Base-by-base conservation (phyloP, 2,888 invertebrate species). In the Pecten maximus region DNA sequence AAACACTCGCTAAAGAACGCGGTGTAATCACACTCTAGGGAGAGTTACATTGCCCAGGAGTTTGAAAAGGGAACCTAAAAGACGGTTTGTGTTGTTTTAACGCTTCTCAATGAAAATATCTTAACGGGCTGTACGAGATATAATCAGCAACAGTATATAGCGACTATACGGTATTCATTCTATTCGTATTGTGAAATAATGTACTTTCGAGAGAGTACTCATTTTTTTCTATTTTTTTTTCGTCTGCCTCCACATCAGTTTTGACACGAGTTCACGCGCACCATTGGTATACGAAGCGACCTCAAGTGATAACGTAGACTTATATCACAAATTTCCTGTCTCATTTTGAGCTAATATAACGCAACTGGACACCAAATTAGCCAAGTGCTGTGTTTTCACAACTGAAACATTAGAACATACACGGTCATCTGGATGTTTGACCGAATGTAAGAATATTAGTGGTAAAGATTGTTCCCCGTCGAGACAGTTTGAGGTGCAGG, bases 291-390 rank as follows among this genome's bases (percentile, higher is more conserved):
- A 74, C 74, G 74, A 15, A 23, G 74, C 74, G 74, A 74, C 74
- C 74, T 74, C 35, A 12, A 35, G 74, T 23, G 74, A 74, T 74
- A 74, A 74, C 35, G 23, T 2, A 74, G 23, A 60, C 60, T 74
- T 74, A 28, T 74, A 35, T 74, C 74, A 10, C 28, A 28, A 74
- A 74, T 6, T 74, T 74, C 35, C 15, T 74, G 74, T 74, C 74
- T 74, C 28, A 74, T 74, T 74, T 74, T 74, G 74, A 74, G 74
- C 74, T 74, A 74, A 74, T 74, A 74, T 74, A 35, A 23, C 35
- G 74, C 74, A 74, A 74, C 74, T 74, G 74, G 74, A 74, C 74
- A 74, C 74, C 74, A 74, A 74, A 74, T 74, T 74, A 74, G 28
- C 74, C 74, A 74, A 74, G 23, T 74, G 12, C 74, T 74, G 12